A percentile compares a stretch with the other conserved stretches of the same genome.
Conservation (phyloP, 2,888 invertebrate species). For the Liopterus haemorrhoidalis region DNA sequence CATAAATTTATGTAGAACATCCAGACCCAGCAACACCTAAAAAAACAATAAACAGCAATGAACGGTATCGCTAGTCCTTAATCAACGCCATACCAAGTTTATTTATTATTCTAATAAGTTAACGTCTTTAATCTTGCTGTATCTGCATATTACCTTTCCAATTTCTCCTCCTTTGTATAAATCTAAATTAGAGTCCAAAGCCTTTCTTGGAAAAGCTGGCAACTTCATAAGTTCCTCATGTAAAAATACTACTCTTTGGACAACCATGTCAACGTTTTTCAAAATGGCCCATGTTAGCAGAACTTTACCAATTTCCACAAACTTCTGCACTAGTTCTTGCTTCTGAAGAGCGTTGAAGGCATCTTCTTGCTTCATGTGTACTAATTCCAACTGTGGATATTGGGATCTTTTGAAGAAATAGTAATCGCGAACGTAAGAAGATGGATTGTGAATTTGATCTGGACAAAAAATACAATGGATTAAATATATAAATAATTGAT, state of each 20-base stretch:
- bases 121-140: background rate
- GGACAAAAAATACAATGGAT: too few species aligned
- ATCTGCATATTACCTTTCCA: conserved; percentile 69
- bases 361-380: conserved; percentile 87
- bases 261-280: conserved; percentile 91
- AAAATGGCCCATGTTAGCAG: conserved; percentile 85
- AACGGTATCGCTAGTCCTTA: too few species aligned
- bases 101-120: background rate
- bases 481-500: too few species aligned
- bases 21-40: conserved; percentile 81
- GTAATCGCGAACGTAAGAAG: conserved; percentile 91
- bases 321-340: conserved; percentile 87
- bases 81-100: too few species aligned
- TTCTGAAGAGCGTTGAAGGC: conserved; percentile 85
- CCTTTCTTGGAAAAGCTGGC: conserved; percentile 96
- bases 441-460: conserved; percentile 96
- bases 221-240: conserved; percentile 98
- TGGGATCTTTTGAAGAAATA: conserved; percentile 95
- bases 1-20: conserved; percentile 96
- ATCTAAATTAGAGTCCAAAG: conserved; percentile 92
- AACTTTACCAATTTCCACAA: conserved; percentile 96
- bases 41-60: too few species aligned
- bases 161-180: conserved; percentile 84
- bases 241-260: conserved; percentile 94
- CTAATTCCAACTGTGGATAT: conserved; percentile 92